Percentiles rank a stretch among this genome's conserved stretches.
phyloP scores from a whole-genome alignment of 2,797 vertebrate species.

The Apodemus agrarius region DNA sequence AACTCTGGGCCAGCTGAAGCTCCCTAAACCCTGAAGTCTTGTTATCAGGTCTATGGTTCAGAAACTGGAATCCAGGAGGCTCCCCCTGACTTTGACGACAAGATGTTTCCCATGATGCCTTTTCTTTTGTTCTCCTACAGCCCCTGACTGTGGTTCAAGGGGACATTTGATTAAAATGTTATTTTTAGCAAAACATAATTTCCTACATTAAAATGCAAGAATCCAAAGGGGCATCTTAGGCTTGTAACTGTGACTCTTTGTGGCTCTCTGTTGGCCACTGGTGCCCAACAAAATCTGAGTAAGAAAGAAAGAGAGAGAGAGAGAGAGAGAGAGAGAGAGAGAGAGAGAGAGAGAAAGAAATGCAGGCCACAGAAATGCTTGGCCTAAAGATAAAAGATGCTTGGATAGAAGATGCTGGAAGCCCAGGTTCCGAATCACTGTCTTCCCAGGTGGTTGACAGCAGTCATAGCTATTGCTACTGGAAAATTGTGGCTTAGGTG shows the following conservation, averaged over 20 bases:
- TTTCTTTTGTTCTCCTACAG: background rate
- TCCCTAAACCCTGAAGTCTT: background rate
- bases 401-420: background rate
- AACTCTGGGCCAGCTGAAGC: background rate
- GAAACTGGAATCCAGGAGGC: background rate
- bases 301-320: background rate
- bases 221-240: conserved; percentile 48
- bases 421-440: background rate
- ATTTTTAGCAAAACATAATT: conserved; percentile 76
- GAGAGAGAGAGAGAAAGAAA: too few species aligned
- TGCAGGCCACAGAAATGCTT: rapidly evolving
- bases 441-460: background rate
- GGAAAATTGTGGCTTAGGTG: background rate
- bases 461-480: background rate
- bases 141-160: conserved; percentile 33
- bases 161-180: conserved; percentile 75
- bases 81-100: background rate
- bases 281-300: background rate
- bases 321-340: background rate
- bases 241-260: background rate
- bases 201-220: conserved; percentile 77
- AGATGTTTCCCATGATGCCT: background rate
- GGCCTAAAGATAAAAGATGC: too few species aligned
- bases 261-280: background rate
- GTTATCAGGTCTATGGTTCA: background rate